These are phyloP conservation scores for Regulus satrapa DNA, from an alignment of 2,113 vertebrate genomes.

Conservation along the genomic window DNA sequence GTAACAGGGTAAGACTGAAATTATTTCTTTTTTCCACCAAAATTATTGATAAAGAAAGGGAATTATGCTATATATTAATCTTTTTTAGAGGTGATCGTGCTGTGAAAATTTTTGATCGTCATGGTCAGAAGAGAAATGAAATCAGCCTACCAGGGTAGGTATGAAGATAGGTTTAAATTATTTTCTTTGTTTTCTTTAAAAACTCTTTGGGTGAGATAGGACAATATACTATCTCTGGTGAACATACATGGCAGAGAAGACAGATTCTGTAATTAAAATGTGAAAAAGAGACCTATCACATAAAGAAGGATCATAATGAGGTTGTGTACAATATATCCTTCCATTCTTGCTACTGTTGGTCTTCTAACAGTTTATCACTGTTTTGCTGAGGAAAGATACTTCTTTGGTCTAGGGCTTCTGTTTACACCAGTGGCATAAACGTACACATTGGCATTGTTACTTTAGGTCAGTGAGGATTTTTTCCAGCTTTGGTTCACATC, in stretches of 20 bases:
- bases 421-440: not conserved
- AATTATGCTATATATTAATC: not conserved
- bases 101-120: conserved; percentile 97
- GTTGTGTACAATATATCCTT: not conserved
- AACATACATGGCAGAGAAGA: not conserved
- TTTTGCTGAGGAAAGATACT: not conserved
- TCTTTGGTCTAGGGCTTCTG: not conserved
- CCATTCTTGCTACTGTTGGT: not conserved
- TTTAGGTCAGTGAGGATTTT: not conserved
- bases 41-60: not conserved
- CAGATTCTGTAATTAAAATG: not conserved
- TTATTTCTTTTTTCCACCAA: not conserved
- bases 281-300: not conserved
- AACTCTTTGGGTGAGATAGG: not conserved
- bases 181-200: not conserved
- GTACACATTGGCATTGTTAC: not conserved
- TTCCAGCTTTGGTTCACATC: not conserved
- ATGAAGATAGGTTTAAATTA: not conserved
- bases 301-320: not conserved
- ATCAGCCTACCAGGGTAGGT: conserved; percentile 88
- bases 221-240: not conserved
- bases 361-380: not conserved
- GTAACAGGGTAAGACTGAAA: conserved; percentile 88
- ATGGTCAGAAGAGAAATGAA: conserved; percentile 93
- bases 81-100: conserved; percentile 80